A percentile compares a stretch with the other conserved stretches of the same genome.
phyloP scores from a whole-genome alignment of 2,797 vertebrate species.

The Onychomys torridus region DNA sequence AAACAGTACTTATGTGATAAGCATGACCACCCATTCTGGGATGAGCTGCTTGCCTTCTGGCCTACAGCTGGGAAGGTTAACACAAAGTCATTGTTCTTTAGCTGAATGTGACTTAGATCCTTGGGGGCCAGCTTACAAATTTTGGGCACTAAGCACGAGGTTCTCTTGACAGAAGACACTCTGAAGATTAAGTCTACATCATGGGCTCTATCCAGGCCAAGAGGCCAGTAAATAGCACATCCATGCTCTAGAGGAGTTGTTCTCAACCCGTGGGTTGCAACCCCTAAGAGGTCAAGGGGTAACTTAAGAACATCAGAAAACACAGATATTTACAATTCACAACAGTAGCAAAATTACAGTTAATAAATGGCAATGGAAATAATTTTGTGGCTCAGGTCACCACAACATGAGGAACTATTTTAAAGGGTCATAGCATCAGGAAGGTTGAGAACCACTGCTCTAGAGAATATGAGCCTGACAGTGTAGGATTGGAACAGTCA shows the following conservation, averaged over 20 bases:
- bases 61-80: background rate
- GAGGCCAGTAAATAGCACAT: background rate
- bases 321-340: background rate
- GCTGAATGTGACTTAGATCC: background rate
- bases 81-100: background rate
- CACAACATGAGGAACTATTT: background rate
- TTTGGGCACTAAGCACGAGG: background rate
- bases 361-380: background rate
- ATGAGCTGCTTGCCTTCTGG: constrained; percentile 16
- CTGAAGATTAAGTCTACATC: background rate
- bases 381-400: background rate
- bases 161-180: background rate
- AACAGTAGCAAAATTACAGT: background rate
- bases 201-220: background rate
- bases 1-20: background rate
- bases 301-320: background rate
- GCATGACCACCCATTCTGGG: background rate
- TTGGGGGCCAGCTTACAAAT: background rate
- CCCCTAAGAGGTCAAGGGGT: background rate
- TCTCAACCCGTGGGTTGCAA: background rate
- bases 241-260: background rate
- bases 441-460: background rate
- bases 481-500: background rate
- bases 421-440: background rate
- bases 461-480: background rate